A percentile compares a stretch with the other conserved stretches of the same genome.
Evolutionary conservation across 2,113 vertebrate species (phyloP).

Genomic region (Ahaetulla prasina): DNA sequence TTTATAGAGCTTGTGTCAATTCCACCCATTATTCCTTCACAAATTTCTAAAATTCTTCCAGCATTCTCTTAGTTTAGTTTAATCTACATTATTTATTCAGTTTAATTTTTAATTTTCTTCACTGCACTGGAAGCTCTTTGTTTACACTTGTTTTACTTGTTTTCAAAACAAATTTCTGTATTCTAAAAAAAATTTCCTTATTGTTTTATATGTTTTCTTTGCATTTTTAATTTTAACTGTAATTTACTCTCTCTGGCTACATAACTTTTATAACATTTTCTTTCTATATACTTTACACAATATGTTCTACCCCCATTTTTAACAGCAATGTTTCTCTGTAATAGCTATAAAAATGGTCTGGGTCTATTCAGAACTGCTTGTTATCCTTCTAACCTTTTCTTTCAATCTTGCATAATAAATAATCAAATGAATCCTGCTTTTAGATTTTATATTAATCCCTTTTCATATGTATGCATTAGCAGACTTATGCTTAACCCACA

Average conservation of each 20-base stretch:
- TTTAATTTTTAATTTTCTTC: background rate
- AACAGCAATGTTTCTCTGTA: background rate
- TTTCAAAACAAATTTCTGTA: background rate
- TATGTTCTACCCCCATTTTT: background rate
- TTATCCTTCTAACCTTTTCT: background rate
- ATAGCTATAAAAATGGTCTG: background rate
- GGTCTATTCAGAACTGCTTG: background rate
- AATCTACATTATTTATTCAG: background rate
- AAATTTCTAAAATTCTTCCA: background rate
- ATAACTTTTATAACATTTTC: background rate
- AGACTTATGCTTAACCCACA: background rate
- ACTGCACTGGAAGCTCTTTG: background rate
- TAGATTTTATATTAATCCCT: background rate
- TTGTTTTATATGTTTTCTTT: background rate
- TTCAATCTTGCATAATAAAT: background rate
- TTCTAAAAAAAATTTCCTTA: background rate
- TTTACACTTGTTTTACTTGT: background rate
- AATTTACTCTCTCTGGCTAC: background rate
- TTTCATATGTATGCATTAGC: background rate
- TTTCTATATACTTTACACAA: background rate
- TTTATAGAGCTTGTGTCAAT: background rate
- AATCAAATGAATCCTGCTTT: background rate
- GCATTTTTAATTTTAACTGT: background rate
- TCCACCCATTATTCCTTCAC: background rate
- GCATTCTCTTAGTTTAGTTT: background rate